Conservation (phyloP, 2,113 vertebrate genomes). For the human region GRCh38 chr4:122101001-122101500, state of each 20-base stretch:
- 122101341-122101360: background rate
- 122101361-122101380: background rate
- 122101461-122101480: background rate
- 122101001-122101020: background rate
- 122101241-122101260: background rate
- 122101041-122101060: background rate
- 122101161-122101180: background rate
- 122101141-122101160: background rate
- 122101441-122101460: conserved; percentile 13
- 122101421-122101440: background rate
- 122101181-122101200: background rate
- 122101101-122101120: background rate
- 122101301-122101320: background rate
- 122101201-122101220: background rate
- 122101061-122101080: background rate
- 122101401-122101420: background rate
- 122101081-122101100: background rate
- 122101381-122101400: background rate
- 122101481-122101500: background rate
- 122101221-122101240: background rate
- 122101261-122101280: background rate
- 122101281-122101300: background rate
- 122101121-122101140: conserved; percentile 10
- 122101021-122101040: background rate
- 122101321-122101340: background rate